Evolutionary conservation across 2,888 invertebrate genomes (phyloP), one percentile per base, ranked within the genome.

Genomic region (Scaptomyza cyrtandrae): DNA sequence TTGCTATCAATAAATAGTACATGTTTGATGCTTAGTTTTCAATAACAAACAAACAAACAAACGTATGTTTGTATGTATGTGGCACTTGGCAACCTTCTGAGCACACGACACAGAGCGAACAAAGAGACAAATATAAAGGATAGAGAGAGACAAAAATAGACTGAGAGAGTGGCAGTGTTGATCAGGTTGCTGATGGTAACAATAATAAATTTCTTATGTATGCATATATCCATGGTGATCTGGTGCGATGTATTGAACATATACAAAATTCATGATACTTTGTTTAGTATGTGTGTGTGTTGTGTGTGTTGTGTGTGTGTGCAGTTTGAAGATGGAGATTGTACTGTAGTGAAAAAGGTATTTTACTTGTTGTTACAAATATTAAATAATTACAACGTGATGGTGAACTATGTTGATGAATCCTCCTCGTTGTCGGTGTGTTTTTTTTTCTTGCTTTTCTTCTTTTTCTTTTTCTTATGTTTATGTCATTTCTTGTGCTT

Each of bases 31-130:
- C 72, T 84, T 84, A 78, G 84, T 84, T 82, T 82, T 83, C 88
- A 85, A 83, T 87, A 83, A 85, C 86, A 83, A 83, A 87, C 88
- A 81, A 83, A 85, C 86, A 83, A 83, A 87, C 88, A 81, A 83
- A 6, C 6, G 3, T 29, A 29, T 29, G 29, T 29, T 0, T 44
- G 14, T 14, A 35, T 49, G 53, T 41, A 35, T 49, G 53, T 44
- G 62, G 29, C 61, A 67, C 88, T 43, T 79, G 67, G 88, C 88
- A 83, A 83, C 83, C 69, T 57, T 10, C 46, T 24, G 9, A 37
- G 19, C 27, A 37, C 53, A 43, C 33, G 37, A 13, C 37, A 41
- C 13, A 59, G 44, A 39, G 13, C 24, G 16, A 19, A 19, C 6
- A 41, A 41, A 10, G 16, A 41, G 1, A 16, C 16, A 41, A 39